A percentile compares a stretch with the other conserved stretches of the same genome.
Conservation (phyloP, 2,797 vertebrate species). For the Ataeniobius toweri region DNA sequence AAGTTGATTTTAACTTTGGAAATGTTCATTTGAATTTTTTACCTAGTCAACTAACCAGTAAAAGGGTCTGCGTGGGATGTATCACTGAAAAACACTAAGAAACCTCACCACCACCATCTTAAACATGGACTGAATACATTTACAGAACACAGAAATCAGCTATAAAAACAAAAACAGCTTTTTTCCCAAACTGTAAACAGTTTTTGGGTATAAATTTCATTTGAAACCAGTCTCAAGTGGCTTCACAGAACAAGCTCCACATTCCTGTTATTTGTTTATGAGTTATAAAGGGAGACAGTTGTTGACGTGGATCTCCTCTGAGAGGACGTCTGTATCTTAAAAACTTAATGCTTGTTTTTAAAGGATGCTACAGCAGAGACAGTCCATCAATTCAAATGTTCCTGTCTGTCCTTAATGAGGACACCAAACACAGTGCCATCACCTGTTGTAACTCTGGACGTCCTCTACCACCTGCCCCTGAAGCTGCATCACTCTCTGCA, state of each 20-base stretch:
- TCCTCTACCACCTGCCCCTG: conserved; percentile 47
- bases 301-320: not conserved
- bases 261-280: not conserved
- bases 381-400: not conserved
- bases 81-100: not conserved
- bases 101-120: not conserved
- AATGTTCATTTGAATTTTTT: not conserved
- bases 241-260: not conserved
- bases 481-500: conserved; percentile 4
- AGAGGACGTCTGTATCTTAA: not conserved
- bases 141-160: not conserved
- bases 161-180: not conserved
- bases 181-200: not conserved
- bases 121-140: not conserved
- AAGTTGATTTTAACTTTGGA: not conserved
- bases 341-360: not conserved
- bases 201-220: not conserved
- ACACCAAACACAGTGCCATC: conserved; percentile 15
- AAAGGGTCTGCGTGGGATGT: no score
- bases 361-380: not conserved
- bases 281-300: not conserved
- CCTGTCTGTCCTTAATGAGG: not conserved
- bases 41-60: not conserved
- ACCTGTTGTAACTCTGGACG: conserved; percentile 28
- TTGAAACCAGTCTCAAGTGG: not conserved